Base-by-base conservation (phyloP, 2,888 invertebrate species). In the Brassicogethes aeneus region DNA sequence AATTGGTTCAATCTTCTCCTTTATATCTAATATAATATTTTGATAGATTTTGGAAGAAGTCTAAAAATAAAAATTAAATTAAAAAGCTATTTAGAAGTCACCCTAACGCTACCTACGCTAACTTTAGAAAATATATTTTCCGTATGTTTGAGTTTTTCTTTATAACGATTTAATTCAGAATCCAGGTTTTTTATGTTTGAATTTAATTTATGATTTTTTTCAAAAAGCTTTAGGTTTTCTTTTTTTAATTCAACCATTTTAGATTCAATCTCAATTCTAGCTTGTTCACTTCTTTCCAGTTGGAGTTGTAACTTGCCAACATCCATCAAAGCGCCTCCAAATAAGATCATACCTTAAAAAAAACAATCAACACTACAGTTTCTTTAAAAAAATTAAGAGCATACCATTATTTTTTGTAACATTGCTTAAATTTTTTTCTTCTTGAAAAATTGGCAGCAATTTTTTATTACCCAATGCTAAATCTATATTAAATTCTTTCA, bases 311-410 rank as follows among this genome's bases (percentile, higher is more conserved):
- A 70, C 64, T 89, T 89, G 38, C 80, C 83, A 42, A 92, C 77
- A 70, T 92, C 88, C 31, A 92, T 72, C 43, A 89, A 66, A 35
- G 85, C 82, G 2, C 88, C 86, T 62, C 85, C 82, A 66, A 80
- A 86, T 66, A 77, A 74, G 39, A 90, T 79, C 57, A 88, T 74
- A 35, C 84, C 86, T 75, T 29, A 39, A 47, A 65, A 15, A 55
- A 52, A 23, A 23, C 5, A 7, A 23, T 23, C 23, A 23, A 10
- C 13, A 10, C 7, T 12, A 32, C n/a, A n/a, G n/a, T n/a, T n/a
- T n/a, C n/a, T n/a, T n/a, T n/a, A n/a, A n/a, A n/a, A n/a, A n/a
- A n/a, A n/a, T n/a, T n/a, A n/a, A n/a, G n/a, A n/a, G n/a, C n/a
- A n/a, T n/a, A n/a, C n/a, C n/a, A n/a, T n/a, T n/a, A 23, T 47